phyloP scores from a whole-genome alignment of 2,888 invertebrate species.

The Acanthosepion pharaonis region DNA sequence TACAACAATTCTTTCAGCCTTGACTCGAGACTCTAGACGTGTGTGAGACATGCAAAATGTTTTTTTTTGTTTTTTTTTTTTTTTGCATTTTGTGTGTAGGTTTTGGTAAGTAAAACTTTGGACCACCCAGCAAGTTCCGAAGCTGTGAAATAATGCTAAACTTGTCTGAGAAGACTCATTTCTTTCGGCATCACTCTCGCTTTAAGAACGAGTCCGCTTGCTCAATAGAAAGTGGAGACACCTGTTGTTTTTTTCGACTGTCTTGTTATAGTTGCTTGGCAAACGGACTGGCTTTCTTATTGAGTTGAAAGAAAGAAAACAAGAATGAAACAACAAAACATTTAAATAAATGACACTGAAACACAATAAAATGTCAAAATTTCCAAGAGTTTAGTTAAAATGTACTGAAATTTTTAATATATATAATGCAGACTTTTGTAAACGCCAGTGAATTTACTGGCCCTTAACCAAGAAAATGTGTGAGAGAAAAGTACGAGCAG shows the following conservation, averaged over 20 bases:
- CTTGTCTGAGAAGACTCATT: not conserved
- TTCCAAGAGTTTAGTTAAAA: no score
- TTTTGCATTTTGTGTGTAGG: not conserved
- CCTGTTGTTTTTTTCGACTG: not conserved
- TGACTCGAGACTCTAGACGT: not conserved
- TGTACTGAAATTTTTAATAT: no score
- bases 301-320: no score
- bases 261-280: not conserved
- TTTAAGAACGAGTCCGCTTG: not conserved
- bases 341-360: no score
- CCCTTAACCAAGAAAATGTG: no score
- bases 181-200: not conserved
- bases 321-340: not conserved
- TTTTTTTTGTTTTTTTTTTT: no score
- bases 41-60: not conserved
- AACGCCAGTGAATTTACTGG: no score
- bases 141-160: not conserved
- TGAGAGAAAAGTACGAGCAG: no score
- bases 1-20: not conserved
- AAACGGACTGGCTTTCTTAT: not conserved
- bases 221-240: not conserved
- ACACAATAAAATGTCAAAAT: no score
- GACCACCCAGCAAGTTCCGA: not conserved
- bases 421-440: no score
- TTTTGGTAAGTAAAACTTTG: not conserved